Evolutionary conservation across 2,113 vertebrate species (phyloP).

Genomic region (Steatornis caripensis): DNA sequence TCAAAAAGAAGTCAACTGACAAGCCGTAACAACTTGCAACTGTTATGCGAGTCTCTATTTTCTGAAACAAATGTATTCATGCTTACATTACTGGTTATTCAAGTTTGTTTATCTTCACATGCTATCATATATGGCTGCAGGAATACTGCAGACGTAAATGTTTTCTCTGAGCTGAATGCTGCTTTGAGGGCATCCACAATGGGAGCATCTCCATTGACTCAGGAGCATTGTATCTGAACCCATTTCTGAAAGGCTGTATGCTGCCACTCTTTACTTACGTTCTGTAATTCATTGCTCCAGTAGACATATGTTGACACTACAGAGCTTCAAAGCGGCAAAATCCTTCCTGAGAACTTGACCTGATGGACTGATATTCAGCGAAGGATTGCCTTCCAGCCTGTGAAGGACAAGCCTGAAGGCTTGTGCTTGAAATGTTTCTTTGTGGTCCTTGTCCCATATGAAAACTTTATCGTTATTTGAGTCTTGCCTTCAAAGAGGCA

Average conservation of each 20-base stretch:
- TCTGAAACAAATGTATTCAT: not conserved
- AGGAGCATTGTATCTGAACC: not conserved
- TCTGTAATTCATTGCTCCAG: not conserved
- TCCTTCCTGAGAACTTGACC: not conserved
- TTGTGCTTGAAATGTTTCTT: not conserved
- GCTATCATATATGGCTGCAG: not conserved
- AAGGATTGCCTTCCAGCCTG: not conserved
- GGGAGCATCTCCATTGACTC: not conserved
- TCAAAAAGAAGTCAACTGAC: not conserved
- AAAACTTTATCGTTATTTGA: not conserved
- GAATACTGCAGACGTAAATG: not conserved
- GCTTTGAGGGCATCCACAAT: not conserved
- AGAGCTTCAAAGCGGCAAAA: not conserved
- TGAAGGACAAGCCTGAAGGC: not conserved
- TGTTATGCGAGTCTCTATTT: not conserved
- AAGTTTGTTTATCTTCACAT: not conserved
- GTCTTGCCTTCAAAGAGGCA: not conserved
- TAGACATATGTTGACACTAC: not conserved
- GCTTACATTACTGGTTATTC: not conserved
- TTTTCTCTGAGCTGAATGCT: not conserved
- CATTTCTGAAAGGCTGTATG: not conserved
- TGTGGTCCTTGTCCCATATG: not conserved
- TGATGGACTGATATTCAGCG: not conserved
- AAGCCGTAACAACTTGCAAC: not conserved
- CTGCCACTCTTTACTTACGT: fast-evolving